Percentiles rank a stretch among this genome's conserved stretches.
These are phyloP conservation scores for Xestia rhomboidea DNA, from an alignment of 2,888 invertebrate genomes.

Conservation along the genomic window DNA sequence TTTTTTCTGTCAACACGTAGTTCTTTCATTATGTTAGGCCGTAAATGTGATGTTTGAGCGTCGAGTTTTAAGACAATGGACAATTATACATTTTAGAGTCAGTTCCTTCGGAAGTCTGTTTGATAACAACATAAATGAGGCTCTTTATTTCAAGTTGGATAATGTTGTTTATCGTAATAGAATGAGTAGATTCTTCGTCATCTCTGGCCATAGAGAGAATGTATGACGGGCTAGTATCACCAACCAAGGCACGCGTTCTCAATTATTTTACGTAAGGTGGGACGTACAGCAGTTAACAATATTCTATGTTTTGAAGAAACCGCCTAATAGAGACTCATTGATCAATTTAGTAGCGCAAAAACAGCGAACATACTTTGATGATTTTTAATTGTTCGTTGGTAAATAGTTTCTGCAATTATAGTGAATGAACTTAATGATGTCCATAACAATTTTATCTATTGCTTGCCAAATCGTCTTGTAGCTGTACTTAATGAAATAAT, in stretches of 20 bases:
- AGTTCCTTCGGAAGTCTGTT: not conserved
- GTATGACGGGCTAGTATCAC: not conserved
- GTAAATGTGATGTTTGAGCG: not conserved
- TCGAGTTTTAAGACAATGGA: not conserved
- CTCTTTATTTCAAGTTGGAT: not conserved
- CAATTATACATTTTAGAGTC: not conserved
- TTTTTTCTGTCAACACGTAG: constrained; percentile 12
- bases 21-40: constrained; percentile 19
- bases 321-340: not conserved
- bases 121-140: constrained; percentile 9
- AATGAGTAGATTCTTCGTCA: not conserved
- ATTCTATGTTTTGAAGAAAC: not conserved
- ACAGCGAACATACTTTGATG: not conserved
- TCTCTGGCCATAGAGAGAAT: too few species aligned
- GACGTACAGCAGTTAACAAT: not conserved
- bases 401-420: constrained; percentile 23
- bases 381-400: constrained; percentile 41
- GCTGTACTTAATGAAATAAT: constrained; percentile 60
- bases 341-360: constrained; percentile 27
- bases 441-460: constrained; percentile 23
- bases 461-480: constrained; percentile 54
- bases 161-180: not conserved
- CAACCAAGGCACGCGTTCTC: not conserved
- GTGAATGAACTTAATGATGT: constrained; percentile 22
- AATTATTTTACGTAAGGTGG: not conserved